Conservation (phyloP, 2,797 vertebrate species). For the Pangasius sanitwongsei region DNA sequence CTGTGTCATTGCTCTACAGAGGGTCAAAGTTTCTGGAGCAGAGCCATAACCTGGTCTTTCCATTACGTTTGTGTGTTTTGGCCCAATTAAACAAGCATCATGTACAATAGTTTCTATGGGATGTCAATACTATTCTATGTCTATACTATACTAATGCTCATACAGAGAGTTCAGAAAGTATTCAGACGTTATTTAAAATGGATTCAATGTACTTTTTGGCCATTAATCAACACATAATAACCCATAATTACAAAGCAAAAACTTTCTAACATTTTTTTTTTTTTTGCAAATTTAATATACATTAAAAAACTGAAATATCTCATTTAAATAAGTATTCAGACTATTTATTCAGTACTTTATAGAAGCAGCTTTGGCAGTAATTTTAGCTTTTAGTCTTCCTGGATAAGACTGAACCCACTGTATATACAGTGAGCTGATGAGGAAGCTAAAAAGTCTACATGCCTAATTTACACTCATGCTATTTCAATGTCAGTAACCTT, state of each 20-base stretch:
- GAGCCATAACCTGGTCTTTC: background rate
- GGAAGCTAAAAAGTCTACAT: background rate
- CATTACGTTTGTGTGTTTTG: background rate
- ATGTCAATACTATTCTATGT: background rate
- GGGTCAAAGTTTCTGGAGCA: constrained; percentile 4
- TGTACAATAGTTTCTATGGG: background rate
- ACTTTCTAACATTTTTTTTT: no score
- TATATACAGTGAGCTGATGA: background rate
- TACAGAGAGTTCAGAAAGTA: background rate
- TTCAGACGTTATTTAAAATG: background rate
- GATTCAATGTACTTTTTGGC: background rate
- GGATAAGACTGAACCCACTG: background rate
- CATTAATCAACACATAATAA: background rate
- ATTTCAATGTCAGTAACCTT: background rate
- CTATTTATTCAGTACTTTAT: background rate
- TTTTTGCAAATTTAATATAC: background rate
- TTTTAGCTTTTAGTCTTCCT: background rate
- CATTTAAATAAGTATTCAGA: background rate
- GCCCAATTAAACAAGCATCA: background rate
- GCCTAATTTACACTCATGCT: background rate
- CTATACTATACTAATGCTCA: background rate
- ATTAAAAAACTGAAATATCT: background rate
- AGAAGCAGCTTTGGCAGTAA: background rate
- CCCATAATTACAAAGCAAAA: background rate
- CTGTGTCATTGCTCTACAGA: constrained; percentile 5